Conservation (phyloP, 2,888 invertebrate species). For the Stomorhina lunata region DNA sequence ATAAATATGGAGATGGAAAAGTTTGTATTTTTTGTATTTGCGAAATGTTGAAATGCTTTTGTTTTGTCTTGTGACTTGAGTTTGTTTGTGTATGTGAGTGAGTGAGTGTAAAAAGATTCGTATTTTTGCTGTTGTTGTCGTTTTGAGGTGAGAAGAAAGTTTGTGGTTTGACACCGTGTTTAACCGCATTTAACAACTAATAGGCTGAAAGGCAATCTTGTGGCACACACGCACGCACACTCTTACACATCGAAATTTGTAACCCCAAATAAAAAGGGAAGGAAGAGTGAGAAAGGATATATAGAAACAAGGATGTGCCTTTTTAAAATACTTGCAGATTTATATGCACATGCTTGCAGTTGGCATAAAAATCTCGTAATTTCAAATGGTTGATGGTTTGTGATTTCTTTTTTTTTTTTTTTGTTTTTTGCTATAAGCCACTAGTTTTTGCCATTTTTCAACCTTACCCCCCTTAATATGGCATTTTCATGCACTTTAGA, state of each 20-base stretch:
- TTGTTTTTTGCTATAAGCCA: slow-evolving; percentile 5
- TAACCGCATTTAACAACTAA: slow-evolving; percentile 59
- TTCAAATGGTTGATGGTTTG: slow-evolving; percentile 15
- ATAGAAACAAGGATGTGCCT: slow-evolving; percentile 17
- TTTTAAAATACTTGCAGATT: slow-evolving; percentile 28
- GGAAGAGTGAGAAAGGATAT: neutral
- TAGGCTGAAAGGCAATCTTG: slow-evolving; percentile 39
- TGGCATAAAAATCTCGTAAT: slow-evolving; percentile 15
- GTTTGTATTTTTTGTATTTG: neutral
- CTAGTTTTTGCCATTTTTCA: neutral
- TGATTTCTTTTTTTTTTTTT: no score
- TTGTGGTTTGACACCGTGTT: slow-evolving; percentile 58
- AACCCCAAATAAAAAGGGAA: neutral
- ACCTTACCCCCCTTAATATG: neutral
- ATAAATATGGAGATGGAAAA: neutral
- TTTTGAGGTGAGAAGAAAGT: slow-evolving; percentile 40
- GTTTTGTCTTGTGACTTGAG: neutral
- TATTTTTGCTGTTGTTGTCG: neutral
- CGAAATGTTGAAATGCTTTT: neutral
- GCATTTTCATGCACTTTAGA: slow-evolving; percentile 6
- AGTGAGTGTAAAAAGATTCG: no score
- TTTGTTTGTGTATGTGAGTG: neutral
- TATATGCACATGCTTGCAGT: slow-evolving; percentile 11
- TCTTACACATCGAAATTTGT: neutral
- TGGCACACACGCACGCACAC: neutral